phyloP scores from a whole-genome alignment of 2,888 invertebrate genomes.

The Campoplex nolae region DNA sequence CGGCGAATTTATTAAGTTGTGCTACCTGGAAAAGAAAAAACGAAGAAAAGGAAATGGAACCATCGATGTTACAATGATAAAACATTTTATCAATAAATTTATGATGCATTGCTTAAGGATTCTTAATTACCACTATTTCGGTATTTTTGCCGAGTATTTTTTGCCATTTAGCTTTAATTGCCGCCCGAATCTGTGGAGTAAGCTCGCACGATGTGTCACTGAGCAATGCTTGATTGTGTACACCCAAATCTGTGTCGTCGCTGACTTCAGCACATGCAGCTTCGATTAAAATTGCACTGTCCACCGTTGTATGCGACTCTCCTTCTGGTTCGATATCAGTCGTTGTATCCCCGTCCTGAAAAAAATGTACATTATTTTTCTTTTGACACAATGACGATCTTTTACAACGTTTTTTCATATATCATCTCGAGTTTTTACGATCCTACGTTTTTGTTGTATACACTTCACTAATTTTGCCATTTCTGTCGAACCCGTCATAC shows the following conservation, averaged over 20 bases:
- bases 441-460: neutral
- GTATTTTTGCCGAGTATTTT: conserved; percentile 92
- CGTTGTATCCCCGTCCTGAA: conserved; percentile 89
- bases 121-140: conserved; percentile 91
- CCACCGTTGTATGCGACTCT: conserved; percentile 92
- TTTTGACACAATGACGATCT: no score
- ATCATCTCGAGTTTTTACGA: neutral
- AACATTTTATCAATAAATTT: neutral
- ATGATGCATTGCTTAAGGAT: neutral
- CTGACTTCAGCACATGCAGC: conserved; percentile 87
- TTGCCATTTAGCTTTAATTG: conserved; percentile 93
- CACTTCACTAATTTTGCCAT: neutral
- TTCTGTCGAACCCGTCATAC: neutral
- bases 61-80: neutral
- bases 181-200: conserved; percentile 90
- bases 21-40: conserved; percentile 87
- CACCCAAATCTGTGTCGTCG: conserved; percentile 88
- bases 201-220: conserved; percentile 84
- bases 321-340: conserved; percentile 91
- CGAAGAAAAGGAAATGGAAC: neutral
- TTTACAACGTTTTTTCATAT: neutral
- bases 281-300: conserved; percentile 85
- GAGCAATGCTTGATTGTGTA: conserved; percentile 82
- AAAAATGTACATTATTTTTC: conserved; percentile 32
- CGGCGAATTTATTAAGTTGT: conserved; percentile 95